Percentiles rank a stretch among this genome's conserved stretches.
phyloP scores from a whole-genome alignment of 2,113 vertebrate genomes.

The Carlito syrichta region DNA sequence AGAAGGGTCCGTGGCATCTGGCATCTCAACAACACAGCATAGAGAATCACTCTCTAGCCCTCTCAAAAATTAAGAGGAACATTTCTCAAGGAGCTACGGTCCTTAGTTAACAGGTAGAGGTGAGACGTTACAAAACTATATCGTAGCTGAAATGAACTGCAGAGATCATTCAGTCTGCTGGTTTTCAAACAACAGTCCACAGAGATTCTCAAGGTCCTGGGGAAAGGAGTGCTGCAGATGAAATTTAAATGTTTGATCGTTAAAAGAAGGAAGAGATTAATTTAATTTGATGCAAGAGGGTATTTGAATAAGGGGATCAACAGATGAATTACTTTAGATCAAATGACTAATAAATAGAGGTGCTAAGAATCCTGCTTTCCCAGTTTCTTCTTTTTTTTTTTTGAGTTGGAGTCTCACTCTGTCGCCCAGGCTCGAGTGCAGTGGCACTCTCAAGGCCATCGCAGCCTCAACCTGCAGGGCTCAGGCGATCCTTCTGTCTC shows the following conservation, averaged over 20 bases:
- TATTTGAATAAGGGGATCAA: neutral
- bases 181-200: neutral
- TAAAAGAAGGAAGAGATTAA: neutral
- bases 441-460: too few relatives aligned
- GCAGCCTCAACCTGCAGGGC: too few relatives aligned
- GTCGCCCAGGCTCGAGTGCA: too few relatives aligned
- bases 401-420: too few relatives aligned
- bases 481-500: too few relatives aligned
- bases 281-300: neutral
- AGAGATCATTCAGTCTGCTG: neutral
- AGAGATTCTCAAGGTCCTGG: neutral
- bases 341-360: neutral
- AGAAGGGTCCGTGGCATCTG: neutral
- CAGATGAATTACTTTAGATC: neutral
- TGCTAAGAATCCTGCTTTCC: constrained; percentile 4
- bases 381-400: too few relatives aligned
- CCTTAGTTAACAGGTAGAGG: neutral
- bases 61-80: neutral
- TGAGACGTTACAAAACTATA: neutral
- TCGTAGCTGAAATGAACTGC: neutral
- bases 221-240: neutral
- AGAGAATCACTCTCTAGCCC: neutral
- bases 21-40: neutral
- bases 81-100: neutral
- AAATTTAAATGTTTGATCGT: neutral